Conservation (phyloP, 2,797 vertebrate genomes). For the Pogonophryne albipinna region DNA sequence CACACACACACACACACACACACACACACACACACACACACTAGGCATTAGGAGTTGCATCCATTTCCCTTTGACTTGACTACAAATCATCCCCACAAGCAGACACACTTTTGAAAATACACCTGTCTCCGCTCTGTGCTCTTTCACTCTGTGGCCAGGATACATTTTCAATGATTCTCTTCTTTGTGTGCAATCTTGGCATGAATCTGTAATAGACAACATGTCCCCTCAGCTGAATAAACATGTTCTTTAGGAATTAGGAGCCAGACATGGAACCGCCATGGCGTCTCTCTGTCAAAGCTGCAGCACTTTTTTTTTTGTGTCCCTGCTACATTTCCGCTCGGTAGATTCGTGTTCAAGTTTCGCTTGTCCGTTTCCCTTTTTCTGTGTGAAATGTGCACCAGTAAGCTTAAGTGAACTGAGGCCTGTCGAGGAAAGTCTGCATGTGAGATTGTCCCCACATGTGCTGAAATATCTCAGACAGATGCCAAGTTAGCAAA, state of each 20-base stretch:
- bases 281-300: constrained; percentile 25
- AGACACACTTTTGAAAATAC: neutral
- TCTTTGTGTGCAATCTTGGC: constrained; percentile 20
- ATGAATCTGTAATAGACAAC: constrained; percentile 39
- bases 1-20: too few relatives aligned
- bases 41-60: constrained; percentile 65
- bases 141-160: neutral
- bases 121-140: constrained; percentile 7
- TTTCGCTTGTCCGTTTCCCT: constrained; percentile 51
- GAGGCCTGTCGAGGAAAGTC: neutral
- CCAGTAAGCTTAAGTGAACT: neutral
- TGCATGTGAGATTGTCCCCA: neutral
- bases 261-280: constrained; percentile 16
- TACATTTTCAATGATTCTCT: constrained; percentile 13
- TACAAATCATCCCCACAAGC: constrained; percentile 64
- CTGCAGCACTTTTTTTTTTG: constrained; percentile 19
- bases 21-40: too few relatives aligned
- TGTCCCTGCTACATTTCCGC: constrained; percentile 50
- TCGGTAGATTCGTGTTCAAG: constrained; percentile 6
- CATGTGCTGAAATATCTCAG: constrained; percentile 11
- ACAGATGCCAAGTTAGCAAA: neutral
- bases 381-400: constrained; percentile 8
- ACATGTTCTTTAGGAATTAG: constrained; percentile 48
- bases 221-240: constrained; percentile 53
- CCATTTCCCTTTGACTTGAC: constrained; percentile 65